These are phyloP conservation scores for Bombus picipes DNA, from an alignment of 1,140 invertebrate genomes.

Conservation along the genomic window DNA sequence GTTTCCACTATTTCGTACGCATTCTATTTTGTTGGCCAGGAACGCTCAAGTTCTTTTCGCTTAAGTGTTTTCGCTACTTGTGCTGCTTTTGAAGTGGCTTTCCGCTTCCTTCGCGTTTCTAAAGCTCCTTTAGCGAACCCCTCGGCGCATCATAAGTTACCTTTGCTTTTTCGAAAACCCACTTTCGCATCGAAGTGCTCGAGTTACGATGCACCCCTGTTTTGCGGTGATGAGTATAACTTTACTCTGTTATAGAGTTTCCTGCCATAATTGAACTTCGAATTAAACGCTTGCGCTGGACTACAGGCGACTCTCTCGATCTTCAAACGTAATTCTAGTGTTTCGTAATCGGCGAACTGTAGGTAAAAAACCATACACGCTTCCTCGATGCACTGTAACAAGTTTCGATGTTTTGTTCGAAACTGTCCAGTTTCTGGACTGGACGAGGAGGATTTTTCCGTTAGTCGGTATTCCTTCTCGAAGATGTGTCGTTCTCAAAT, in stretches of 20 bases:
- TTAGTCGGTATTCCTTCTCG: constrained; percentile 10
- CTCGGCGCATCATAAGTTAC: background rate
- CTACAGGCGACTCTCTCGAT: background rate
- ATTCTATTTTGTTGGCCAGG: constrained; percentile 23
- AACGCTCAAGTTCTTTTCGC: constrained; percentile 6
- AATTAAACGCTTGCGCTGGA: background rate
- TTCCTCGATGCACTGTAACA: background rate
- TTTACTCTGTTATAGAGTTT: background rate
- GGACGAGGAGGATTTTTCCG: background rate
- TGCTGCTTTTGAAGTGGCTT: constrained; percentile 45
- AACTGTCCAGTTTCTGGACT: no score
- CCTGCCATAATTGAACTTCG: background rate
- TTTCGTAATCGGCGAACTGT: background rate
- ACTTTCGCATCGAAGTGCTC: constrained; percentile 10
- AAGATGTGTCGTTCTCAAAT: background rate
- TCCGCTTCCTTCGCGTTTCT: constrained; percentile 22
- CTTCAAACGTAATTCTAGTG: background rate
- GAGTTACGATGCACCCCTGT: background rate
- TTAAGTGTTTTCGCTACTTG: constrained; percentile 52
- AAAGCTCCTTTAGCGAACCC: constrained; percentile 12
- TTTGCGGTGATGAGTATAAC: background rate
- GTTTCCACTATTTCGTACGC: background rate
- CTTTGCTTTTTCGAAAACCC: constrained; percentile 6
- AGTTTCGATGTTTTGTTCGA: background rate
- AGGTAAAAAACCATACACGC: background rate